A percentile compares a stretch with the other conserved stretches of the same genome.
These are phyloP conservation scores for Megalops atlanticus DNA, from an alignment of 2,113 vertebrate species.

Conservation along the genomic window DNA sequence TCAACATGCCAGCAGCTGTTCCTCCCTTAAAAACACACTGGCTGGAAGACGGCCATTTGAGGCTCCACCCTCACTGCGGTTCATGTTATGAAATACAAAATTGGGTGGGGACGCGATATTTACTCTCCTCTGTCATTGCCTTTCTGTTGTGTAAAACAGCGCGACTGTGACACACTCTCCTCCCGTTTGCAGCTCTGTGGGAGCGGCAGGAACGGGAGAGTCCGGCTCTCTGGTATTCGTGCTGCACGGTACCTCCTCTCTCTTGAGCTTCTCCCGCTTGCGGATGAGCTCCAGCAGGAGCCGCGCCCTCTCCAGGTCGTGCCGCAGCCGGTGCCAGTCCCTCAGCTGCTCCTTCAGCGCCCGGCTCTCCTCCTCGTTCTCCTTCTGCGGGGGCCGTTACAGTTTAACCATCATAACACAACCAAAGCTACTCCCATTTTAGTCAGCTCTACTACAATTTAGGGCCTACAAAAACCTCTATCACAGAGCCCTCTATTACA, in stretches of 20 bases:
- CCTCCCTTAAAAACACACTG: background rate
- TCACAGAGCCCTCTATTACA: too few species aligned
- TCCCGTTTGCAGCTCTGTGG: too few species aligned
- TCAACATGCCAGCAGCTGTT: background rate
- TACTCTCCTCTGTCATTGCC: background rate
- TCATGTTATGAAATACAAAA: too few species aligned
- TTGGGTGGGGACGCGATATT: background rate
- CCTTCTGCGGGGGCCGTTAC: conserved; percentile 69
- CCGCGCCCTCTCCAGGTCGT: conserved; percentile 90
- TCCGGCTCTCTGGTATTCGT: too few species aligned
- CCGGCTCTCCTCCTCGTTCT: conserved; percentile 86
- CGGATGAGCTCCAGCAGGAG: conserved; percentile 92
- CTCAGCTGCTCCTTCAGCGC: conserved; percentile 92
- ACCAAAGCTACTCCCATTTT: background rate
- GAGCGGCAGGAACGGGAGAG: too few species aligned
- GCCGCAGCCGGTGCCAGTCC: conserved; percentile 92
- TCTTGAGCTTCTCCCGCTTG: conserved; percentile 96
- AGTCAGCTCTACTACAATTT: too few species aligned
- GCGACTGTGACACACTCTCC: too few species aligned
- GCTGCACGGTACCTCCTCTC: conserved; percentile 82
- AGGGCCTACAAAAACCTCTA: too few species aligned
- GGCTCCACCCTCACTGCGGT: background rate
- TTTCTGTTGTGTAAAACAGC: too few species aligned
- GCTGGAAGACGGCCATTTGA: background rate
- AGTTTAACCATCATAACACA: background rate